Evolutionary conservation across 2,888 invertebrate species (phyloP).

Genomic region (Drosophila niveifrons): DNA sequence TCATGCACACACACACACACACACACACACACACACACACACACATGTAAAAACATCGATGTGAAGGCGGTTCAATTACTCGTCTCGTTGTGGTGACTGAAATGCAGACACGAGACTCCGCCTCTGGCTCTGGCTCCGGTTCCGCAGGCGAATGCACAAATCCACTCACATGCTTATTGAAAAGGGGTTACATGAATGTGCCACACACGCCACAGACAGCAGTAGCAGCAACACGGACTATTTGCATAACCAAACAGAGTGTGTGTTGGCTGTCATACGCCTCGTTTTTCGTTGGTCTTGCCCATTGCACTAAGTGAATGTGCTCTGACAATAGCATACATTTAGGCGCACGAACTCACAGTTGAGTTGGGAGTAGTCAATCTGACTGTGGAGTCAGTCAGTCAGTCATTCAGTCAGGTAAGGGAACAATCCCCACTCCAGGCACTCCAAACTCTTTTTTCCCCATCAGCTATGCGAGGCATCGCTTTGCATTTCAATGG

Average conservation of each 20-base stretch:
- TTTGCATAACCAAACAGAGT: slow-evolving; percentile 38
- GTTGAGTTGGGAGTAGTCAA: not conserved
- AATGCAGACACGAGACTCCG: slow-evolving; percentile 32
- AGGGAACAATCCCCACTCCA: not conserved
- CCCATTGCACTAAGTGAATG: slow-evolving; percentile 73
- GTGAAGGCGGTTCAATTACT: slow-evolving; percentile 69
- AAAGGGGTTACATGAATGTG: slow-evolving; percentile 73
- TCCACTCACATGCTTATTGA: slow-evolving; percentile 62
- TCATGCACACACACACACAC: slow-evolving; percentile 40
- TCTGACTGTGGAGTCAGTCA: slow-evolving; percentile 35
- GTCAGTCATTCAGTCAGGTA: slow-evolving; percentile 26
- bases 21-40: slow-evolving; percentile 19
- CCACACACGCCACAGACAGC: slow-evolving; percentile 69
- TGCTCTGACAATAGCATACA: slow-evolving; percentile 69
- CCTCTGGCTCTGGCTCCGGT: not conserved
- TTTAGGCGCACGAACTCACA: slow-evolving; percentile 66
- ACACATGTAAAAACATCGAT: slow-evolving; percentile 8
- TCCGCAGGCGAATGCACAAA: slow-evolving; percentile 8
- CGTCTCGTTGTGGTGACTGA: slow-evolving; percentile 51
- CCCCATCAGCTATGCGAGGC: slow-evolving; percentile 21
- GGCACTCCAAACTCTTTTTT: slow-evolving; percentile 13
- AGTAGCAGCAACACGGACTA: slow-evolving; percentile 31
- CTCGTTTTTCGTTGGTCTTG: slow-evolving; percentile 50
- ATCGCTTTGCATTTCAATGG: slow-evolving; percentile 59
- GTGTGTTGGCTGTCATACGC: slow-evolving; percentile 39